phyloP scores from a whole-genome alignment of 2,888 invertebrate species.

The Epinotia brunnichana region DNA sequence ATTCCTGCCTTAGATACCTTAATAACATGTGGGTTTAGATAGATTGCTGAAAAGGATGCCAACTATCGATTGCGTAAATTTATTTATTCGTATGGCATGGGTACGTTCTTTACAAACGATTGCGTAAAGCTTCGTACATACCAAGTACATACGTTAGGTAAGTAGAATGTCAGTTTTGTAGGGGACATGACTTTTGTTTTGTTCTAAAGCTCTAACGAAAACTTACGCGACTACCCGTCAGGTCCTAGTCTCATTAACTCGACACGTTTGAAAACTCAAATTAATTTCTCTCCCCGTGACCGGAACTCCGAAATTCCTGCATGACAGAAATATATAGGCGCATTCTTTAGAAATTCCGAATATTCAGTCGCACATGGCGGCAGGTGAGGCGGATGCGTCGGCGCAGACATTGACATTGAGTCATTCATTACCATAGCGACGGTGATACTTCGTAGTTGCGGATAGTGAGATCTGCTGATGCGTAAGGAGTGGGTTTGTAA shows the following conservation, averaged over 20 bases:
- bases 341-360: constrained; percentile 26
- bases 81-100: no score
- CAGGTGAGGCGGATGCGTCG: constrained; percentile 31
- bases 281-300: constrained; percentile 15
- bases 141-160: no score
- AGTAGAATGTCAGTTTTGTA: no score
- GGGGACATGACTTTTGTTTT: no score
- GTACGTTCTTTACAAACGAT: no score
- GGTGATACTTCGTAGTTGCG: neutral
- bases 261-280: constrained; percentile 11
- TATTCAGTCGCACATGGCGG: constrained; percentile 31
- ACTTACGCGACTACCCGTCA: no score
- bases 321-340: constrained; percentile 31
- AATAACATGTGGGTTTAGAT: no score
- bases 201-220: no score
- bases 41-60: no score
- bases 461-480: neutral
- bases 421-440: constrained; percentile 4
- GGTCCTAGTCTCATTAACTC: constrained; percentile 5
- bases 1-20: no score
- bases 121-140: no score
- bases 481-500: neutral
- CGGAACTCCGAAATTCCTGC: constrained; percentile 39
- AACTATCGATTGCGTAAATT: no score
- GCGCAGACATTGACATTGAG: constrained; percentile 12